These are phyloP conservation scores for Equus przewalskii DNA, from an alignment of 2,113 vertebrate species.

Conservation along the genomic window DNA sequence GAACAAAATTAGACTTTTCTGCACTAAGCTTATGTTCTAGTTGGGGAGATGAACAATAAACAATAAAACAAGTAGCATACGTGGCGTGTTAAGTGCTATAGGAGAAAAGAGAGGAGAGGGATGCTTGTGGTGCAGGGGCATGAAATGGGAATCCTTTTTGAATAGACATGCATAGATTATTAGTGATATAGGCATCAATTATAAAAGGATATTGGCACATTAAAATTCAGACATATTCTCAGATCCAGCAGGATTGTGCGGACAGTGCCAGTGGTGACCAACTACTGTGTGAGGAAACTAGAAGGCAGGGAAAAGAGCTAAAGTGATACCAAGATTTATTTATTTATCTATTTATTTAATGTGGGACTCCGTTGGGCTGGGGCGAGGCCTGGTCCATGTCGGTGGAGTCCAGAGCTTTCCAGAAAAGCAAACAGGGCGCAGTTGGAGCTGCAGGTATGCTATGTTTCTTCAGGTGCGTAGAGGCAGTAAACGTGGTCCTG, in stretches of 20 bases:
- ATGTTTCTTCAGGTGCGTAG: background rate
- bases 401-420: background rate
- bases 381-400: background rate
- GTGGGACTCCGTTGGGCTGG: too few species aligned
- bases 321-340: background rate
- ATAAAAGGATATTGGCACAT: background rate
- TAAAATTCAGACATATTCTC: background rate
- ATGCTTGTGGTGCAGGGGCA: background rate
- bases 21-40: background rate
- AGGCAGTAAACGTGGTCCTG: background rate
- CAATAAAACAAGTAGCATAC: background rate
- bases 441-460: fast-evolving
- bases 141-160: background rate
- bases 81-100: background rate
- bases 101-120: background rate
- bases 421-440: background rate
- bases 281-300: background rate
- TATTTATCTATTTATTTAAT: background rate
- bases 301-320: background rate
- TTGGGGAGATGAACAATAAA: background rate
- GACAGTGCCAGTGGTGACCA: background rate
- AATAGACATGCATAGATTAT: background rate
- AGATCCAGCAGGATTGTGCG: background rate
- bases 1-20: background rate
- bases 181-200: background rate